phyloP scores from a whole-genome alignment of 2,888 invertebrate species.

The Drosophila prolongata region DNA sequence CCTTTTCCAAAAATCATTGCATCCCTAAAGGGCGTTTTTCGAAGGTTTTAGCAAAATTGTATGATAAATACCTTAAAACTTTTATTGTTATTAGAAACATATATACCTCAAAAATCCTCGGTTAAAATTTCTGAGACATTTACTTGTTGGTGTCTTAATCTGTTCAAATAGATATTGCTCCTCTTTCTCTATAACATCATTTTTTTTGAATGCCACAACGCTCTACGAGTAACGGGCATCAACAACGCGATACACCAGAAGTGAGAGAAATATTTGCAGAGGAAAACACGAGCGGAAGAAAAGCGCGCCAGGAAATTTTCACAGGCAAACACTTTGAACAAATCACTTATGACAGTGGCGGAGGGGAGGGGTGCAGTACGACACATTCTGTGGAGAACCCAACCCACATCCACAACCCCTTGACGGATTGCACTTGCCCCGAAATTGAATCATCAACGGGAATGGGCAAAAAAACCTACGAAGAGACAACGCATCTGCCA shows the following conservation, averaged over 20 bases:
- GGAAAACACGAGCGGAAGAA: constrained; percentile 8
- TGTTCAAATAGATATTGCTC: too few species aligned
- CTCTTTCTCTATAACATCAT: too few species aligned
- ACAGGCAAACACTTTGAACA: constrained; percentile 67
- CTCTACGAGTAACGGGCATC: not conserved
- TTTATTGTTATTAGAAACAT: too few species aligned
- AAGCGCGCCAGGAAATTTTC: constrained; percentile 62
- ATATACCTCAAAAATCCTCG: too few species aligned
- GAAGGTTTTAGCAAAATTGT: too few species aligned
- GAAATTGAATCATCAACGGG: constrained; percentile 69
- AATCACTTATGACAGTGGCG: constrained; percentile 68
- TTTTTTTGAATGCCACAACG: too few species aligned
- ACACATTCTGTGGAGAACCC: constrained; percentile 9
- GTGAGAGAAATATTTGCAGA: not conserved
- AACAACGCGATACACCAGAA: not conserved
- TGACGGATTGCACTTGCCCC: constrained; percentile 49
- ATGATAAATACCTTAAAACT: too few species aligned
- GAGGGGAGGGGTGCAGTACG: not conserved
- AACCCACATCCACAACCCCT: not conserved
- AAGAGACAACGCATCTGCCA: constrained; percentile 35
- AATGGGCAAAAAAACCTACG: constrained; percentile 19
- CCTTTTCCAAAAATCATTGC: too few species aligned
- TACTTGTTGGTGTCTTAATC: too few species aligned
- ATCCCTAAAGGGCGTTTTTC: too few species aligned
- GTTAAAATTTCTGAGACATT: too few species aligned